These are phyloP conservation scores for Alethe diademata DNA, from an alignment of 2,113 vertebrate species.

Conservation along the genomic window DNA sequence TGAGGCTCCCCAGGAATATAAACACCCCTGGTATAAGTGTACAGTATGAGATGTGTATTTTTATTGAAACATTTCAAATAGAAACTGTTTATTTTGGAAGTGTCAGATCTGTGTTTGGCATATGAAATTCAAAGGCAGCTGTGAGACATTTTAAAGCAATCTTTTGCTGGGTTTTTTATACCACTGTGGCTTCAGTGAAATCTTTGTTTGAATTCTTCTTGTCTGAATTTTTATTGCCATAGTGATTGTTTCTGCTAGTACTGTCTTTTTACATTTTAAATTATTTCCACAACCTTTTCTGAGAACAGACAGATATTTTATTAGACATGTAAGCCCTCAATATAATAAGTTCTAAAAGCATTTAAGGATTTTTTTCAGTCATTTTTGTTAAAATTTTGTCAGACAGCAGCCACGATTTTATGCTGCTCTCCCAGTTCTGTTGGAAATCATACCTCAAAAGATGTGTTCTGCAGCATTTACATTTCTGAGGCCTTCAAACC, in stretches of 20 bases:
- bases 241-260: not conserved
- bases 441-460: not conserved
- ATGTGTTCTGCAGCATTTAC: not conserved
- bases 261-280: not conserved
- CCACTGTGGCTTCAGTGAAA: not conserved
- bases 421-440: not conserved
- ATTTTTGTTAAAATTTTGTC: conserved; percentile 5
- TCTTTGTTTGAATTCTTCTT: not conserved
- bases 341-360: not conserved
- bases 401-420: not conserved
- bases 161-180: not conserved
- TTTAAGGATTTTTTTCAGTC: not conserved
- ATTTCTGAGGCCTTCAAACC: not conserved
- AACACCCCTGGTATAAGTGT: not conserved
- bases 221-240: not conserved
- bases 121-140: not conserved
- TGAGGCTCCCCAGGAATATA: not conserved
- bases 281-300: not conserved
- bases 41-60: not conserved
- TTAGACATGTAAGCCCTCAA: not conserved
- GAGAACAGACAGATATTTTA: not conserved
- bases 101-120: not conserved
- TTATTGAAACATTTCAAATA: not conserved
- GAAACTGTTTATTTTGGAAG: conserved; percentile 5
- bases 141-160: not conserved